Percentiles rank a stretch among this genome's conserved stretches.
These are phyloP conservation scores for Gymnogyps californianus DNA, from an alignment of 2,113 vertebrate genomes.

Conservation along the genomic window DNA sequence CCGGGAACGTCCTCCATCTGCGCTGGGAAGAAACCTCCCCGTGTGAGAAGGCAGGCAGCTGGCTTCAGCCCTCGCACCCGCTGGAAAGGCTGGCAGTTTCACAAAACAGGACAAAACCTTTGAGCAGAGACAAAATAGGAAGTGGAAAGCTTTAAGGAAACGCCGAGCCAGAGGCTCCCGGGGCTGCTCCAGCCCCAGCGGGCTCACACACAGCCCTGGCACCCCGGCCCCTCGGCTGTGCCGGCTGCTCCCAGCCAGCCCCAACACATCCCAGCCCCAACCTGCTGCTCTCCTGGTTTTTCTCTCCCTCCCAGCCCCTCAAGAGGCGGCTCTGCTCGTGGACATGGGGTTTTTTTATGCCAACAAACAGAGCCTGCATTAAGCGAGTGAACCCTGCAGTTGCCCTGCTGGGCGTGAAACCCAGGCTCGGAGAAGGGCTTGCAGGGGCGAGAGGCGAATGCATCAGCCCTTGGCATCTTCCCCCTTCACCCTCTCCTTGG, in stretches of 20 bases:
- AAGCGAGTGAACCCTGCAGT: not conserved
- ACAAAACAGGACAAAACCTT: not conserved
- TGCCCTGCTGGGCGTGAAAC: not conserved
- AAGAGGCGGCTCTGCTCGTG: not conserved
- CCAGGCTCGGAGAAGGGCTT: not conserved
- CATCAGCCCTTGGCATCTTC: not conserved
- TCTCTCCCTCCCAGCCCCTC: not conserved
- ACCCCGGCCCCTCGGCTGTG: accelerated
- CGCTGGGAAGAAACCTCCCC: not conserved
- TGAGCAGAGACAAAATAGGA: not conserved
- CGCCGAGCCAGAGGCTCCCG: accelerated
- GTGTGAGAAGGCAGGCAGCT: not conserved
- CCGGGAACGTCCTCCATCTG: not conserved
- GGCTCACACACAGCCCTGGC: not conserved
- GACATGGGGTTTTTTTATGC: accelerated
- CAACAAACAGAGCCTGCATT: not conserved
- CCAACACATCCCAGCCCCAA: accelerated
- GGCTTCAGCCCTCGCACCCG: not conserved
- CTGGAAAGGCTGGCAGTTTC: not conserved
- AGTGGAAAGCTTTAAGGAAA: not conserved
- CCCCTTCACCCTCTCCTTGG: not conserved
- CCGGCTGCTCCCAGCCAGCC: not conserved
- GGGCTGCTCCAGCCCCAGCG: not conserved
- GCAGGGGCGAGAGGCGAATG: not conserved
- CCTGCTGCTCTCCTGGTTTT: not conserved